A percentile compares a stretch with the other conserved stretches of the same genome.
phyloP scores from a whole-genome alignment of 2,113 vertebrate genomes.

The Alligator mississippiensis region DNA sequence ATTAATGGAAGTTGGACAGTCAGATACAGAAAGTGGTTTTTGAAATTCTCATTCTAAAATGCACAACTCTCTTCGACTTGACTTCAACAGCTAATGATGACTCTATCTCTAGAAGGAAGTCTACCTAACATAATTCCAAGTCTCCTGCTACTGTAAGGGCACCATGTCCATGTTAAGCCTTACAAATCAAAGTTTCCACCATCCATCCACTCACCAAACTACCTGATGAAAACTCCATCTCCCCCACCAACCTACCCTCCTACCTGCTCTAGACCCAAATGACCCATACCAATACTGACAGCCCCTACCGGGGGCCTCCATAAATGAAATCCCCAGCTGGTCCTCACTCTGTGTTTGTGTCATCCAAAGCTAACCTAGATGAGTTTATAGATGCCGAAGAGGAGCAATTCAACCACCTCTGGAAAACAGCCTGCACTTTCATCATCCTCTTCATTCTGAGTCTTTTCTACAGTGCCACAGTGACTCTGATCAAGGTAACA shows the following conservation, averaged over 20 bases:
- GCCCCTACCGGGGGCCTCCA: no score
- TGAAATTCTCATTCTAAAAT: not conserved
- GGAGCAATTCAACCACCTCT: slow-evolving; percentile 75
- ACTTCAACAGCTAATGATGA: not conserved
- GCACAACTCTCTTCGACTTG: not conserved
- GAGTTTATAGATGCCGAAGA: slow-evolving; percentile 45
- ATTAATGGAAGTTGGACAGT: not conserved
- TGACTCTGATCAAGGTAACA: slow-evolving; percentile 85
- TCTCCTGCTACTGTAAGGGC: no score
- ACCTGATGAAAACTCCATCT: no score
- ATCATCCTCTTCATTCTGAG: slow-evolving; percentile 84
- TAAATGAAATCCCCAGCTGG: no score
- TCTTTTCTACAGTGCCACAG: slow-evolving; percentile 87
- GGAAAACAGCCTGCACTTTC: slow-evolving; percentile 66
- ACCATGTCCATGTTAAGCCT: no score
- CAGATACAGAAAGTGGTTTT: not conserved
- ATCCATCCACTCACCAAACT: no score
- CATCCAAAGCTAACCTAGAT: slow-evolving; percentile 2
- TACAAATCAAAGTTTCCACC: no score
- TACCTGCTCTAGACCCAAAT: no score
- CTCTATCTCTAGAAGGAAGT: not conserved
- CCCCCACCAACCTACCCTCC: not conserved
- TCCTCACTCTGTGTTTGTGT: not conserved
- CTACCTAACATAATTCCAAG: not conserved
- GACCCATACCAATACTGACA: not conserved